These are phyloP conservation scores for Bos indicus DNA, from an alignment of 2,113 vertebrate genomes.

Conservation along the genomic window DNA sequence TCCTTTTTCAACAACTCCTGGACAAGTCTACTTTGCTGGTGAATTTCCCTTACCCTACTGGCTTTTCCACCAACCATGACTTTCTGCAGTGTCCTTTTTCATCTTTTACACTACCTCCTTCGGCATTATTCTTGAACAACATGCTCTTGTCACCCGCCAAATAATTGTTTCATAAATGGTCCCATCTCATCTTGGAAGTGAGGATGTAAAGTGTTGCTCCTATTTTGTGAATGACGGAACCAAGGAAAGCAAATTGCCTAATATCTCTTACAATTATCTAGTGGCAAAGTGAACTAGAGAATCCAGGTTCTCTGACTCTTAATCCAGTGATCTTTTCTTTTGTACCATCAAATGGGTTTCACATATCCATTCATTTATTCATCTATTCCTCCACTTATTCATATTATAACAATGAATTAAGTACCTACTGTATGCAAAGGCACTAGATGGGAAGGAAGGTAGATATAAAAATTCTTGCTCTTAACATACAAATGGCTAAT, in stretches of 20 bases:
- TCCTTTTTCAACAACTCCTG: neutral
- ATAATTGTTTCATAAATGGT: neutral
- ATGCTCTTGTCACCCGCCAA: neutral
- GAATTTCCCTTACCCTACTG: neutral
- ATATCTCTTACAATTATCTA: neutral
- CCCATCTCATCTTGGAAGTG: neutral
- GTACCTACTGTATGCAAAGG: neutral
- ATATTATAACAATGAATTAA: neutral
- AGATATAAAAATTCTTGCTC: neutral
- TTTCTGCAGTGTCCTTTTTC: conserved; percentile 7
- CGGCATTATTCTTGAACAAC: neutral
- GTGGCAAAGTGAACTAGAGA: neutral
- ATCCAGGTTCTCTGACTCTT: neutral
- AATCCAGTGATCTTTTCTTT: neutral
- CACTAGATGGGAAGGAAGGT: neutral
- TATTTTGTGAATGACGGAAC: conserved; percentile 8
- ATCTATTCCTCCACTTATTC: neutral
- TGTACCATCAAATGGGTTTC: conserved; percentile 2
- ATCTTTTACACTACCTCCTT: neutral
- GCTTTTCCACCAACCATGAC: neutral
- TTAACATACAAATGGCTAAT: neutral
- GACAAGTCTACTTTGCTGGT: neutral
- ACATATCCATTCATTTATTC: neutral
- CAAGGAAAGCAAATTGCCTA: neutral
- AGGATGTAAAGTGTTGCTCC: neutral